These are phyloP conservation scores for Rhinogobio ventralis DNA, from an alignment of 2,797 vertebrate genomes.

Conservation along the genomic window DNA sequence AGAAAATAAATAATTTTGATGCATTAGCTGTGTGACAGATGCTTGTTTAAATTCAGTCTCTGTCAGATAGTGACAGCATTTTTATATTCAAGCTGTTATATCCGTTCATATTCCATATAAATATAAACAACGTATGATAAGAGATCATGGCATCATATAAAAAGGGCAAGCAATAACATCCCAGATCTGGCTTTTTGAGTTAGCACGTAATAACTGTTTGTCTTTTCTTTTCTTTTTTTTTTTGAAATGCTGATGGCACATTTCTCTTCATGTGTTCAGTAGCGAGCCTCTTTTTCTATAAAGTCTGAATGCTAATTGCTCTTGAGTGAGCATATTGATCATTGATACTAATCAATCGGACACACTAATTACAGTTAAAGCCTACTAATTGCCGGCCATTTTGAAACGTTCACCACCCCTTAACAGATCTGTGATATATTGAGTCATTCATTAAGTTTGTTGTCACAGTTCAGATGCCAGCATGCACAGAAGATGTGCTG, in stretches of 20 bases:
- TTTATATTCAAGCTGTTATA: background rate
- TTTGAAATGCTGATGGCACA: background rate
- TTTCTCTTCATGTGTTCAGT: background rate
- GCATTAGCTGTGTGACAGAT: constrained; percentile 7
- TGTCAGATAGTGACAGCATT: background rate
- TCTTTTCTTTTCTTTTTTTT: constrained; percentile 4
- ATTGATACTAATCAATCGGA: constrained; percentile 75
- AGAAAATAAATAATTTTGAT: constrained; percentile 15
- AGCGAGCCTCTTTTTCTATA: constrained; percentile 31
- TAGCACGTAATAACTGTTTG: background rate
- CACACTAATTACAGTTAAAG: constrained; percentile 73
- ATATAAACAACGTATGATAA: constrained; percentile 20
- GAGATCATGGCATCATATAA: background rate
- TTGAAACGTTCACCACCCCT: constrained; percentile 46
- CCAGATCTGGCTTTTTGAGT: background rate
- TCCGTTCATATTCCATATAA: background rate
- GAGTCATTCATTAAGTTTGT: constrained; percentile 30
- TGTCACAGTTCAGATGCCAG: constrained; percentile 8
- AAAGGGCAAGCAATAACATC: constrained; percentile 4
- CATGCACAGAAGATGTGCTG: background rate
- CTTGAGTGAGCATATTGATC: constrained; percentile 79
- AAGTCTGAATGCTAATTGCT: constrained; percentile 69
- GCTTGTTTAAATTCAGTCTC: constrained; percentile 26
- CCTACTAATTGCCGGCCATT: constrained; percentile 70
- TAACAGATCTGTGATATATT: constrained; percentile 47